Evolutionary conservation across 2,888 invertebrate genomes (phyloP).

Genomic region (Amphiduros pacificus): DNA sequence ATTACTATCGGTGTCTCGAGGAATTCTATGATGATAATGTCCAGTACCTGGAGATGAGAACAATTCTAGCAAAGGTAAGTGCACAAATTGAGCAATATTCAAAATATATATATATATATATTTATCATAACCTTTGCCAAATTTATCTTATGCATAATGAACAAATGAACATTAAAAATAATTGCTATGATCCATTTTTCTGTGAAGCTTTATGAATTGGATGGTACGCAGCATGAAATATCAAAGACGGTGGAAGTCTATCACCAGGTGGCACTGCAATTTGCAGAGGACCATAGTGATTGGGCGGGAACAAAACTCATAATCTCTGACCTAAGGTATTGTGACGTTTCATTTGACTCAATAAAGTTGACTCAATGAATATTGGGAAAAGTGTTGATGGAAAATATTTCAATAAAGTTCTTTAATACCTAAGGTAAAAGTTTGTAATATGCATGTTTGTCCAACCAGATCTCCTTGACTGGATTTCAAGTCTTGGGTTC

Average conservation of each 20-base stretch:
- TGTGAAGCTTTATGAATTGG: conserved; percentile 43
- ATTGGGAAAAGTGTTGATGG: conserved; percentile 52
- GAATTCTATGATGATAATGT: conserved; percentile 49
- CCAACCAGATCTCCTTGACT: too few species aligned
- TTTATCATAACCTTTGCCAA: too few species aligned
- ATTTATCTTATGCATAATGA: too few species aligned
- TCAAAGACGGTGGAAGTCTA: conserved; percentile 36
- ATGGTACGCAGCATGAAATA: conserved; percentile 34
- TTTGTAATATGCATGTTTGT: conserved; percentile 52
- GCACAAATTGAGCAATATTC: too few species aligned
- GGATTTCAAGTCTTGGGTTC: too few species aligned
- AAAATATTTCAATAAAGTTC: too few species aligned
- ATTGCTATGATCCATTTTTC: conserved; percentile 1
- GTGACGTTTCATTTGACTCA: background rate
- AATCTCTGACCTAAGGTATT: conserved; percentile 19
- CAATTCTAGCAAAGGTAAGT: conserved; percentile 39
- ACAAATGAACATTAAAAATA: background rate
- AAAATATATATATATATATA: too few species aligned
- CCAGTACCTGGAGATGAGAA: conserved; percentile 50
- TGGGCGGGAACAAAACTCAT: conserved; percentile 45
- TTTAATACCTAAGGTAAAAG: too few species aligned
- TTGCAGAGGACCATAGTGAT: conserved; percentile 35
- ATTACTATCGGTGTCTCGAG: conserved; percentile 40
- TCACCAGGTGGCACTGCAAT: conserved; percentile 33
- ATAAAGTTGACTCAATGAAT: background rate